A percentile compares a stretch with the other conserved stretches of the same genome.
These are phyloP conservation scores for Neuroscelio doddi DNA, from an alignment of 2,888 invertebrate genomes.

Conservation along the genomic window DNA sequence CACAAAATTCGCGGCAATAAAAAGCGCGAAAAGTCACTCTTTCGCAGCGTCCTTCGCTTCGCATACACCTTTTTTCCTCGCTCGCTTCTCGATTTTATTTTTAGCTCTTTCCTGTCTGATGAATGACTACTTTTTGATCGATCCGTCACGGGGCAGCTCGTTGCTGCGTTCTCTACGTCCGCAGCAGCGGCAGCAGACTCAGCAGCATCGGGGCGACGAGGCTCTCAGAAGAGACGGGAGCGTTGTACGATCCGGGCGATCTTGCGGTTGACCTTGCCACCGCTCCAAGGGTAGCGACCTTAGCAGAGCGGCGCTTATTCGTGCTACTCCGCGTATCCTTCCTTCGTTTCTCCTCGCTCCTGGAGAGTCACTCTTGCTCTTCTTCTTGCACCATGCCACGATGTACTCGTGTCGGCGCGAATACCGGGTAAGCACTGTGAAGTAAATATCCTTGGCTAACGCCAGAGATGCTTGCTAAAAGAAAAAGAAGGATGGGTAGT, in stretches of 20 bases:
- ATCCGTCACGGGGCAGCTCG: constrained; percentile 8
- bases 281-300: constrained; percentile 63
- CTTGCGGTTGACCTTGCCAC: constrained; percentile 63
- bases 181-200: constrained; percentile 31
- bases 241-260: constrained; percentile 53
- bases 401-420: constrained; percentile 44
- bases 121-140: neutral
- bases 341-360: constrained; percentile 45
- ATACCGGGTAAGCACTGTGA: constrained; percentile 49
- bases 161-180: constrained; percentile 19
- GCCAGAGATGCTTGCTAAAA: constrained; percentile 37
- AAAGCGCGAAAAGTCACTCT: neutral
- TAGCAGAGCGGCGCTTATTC: constrained; percentile 45
- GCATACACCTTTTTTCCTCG: neutral
- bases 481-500: constrained; percentile 40
- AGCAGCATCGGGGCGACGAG: constrained; percentile 39
- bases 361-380: constrained; percentile 45
- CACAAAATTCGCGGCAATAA: neutral
- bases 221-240: constrained; percentile 47
- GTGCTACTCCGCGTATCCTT: constrained; percentile 44
- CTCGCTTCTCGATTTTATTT: neutral
- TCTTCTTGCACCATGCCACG: constrained; percentile 45
- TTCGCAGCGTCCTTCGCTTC: too few species aligned
- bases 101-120: neutral
- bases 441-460: constrained; percentile 43